Evolutionary conservation across 2,888 invertebrate genomes (phyloP).

Genomic region (Heliconius hortense): DNA sequence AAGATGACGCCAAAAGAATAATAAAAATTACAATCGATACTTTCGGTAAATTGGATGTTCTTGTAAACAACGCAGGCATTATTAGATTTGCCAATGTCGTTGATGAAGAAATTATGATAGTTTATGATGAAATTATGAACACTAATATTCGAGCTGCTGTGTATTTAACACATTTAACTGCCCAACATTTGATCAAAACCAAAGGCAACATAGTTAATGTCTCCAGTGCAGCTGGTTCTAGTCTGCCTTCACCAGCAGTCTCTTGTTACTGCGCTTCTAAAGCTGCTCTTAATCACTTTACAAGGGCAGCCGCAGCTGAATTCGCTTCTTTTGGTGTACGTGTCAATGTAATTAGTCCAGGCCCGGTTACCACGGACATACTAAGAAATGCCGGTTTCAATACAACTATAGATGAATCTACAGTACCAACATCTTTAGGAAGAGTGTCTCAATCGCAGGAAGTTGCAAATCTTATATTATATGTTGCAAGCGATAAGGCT

Average conservation of each 20-base stretch:
- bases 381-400: slow-evolving; percentile 46
- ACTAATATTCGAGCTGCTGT: neutral
- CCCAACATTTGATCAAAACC: neutral
- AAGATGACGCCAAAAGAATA: neutral
- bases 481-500: neutral
- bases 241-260: neutral
- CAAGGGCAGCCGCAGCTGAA: slow-evolving; percentile 75
- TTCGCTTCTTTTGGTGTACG: slow-evolving; percentile 87
- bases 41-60: neutral
- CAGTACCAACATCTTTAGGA: slow-evolving; percentile 33
- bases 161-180: neutral
- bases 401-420: neutral
- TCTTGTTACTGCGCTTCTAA: neutral
- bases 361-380: slow-evolving; percentile 70
- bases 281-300: neutral
- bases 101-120: neutral
- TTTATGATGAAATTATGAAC: neutral
- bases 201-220: neutral
- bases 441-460: slow-evolving; percentile 46
- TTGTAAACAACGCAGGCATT: neutral
- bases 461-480: neutral
- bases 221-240: neutral
- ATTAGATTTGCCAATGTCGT: neutral
- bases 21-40: neutral
- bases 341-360: slow-evolving; percentile 69